These are phyloP conservation scores for Trinorchestia longiramus DNA, from an alignment of 1,140 invertebrate genomes.

Conservation along the genomic window DNA sequence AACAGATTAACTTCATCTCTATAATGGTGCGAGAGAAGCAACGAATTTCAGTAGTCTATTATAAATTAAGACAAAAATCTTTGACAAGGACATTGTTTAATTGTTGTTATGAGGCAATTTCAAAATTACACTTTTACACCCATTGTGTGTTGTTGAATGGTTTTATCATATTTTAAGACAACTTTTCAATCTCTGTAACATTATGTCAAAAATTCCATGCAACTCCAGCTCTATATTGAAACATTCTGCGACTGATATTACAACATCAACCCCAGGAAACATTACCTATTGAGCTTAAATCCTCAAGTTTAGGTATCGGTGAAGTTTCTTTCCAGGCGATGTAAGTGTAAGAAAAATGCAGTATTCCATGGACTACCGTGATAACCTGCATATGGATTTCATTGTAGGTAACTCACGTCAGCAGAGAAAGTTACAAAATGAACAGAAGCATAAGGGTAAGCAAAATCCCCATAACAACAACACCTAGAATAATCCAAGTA, in stretches of 20 bases:
- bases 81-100: background rate
- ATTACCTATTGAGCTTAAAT: background rate
- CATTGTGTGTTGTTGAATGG: background rate
- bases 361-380: background rate
- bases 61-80: background rate
- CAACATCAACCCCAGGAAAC: background rate
- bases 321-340: background rate
- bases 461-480: conserved; percentile 69
- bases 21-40: background rate
- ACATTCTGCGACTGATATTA: background rate
- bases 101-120: background rate
- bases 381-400: background rate
- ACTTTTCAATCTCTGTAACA: background rate
- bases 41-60: background rate
- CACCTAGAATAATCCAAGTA: conserved; percentile 69
- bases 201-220: background rate
- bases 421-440: conserved; percentile 58
- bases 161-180: background rate
- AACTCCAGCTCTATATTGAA: background rate
- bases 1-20: background rate
- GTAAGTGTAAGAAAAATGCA: background rate
- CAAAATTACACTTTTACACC: background rate
- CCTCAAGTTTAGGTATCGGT: background rate
- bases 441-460: conserved; percentile 69
- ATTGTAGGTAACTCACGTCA: no score